Percentiles rank a stretch among this genome's conserved stretches.
phyloP scores from a whole-genome alignment of 2,797 vertebrate species.

The Leptoclinus maculatus region DNA sequence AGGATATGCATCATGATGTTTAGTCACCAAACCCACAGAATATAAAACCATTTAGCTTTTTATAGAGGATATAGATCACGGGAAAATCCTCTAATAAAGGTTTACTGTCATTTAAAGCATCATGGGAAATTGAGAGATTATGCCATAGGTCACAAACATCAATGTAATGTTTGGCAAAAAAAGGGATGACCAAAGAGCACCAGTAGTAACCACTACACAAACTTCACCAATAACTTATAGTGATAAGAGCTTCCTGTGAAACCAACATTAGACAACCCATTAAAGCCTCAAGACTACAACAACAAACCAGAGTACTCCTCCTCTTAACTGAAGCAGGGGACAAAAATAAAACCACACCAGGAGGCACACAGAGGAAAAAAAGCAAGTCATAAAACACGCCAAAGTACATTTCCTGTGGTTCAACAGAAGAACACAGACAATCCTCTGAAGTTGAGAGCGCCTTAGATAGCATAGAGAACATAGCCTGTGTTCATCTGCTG shows the following conservation, averaged over 20 bases:
- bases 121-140: not conserved
- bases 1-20: not conserved
- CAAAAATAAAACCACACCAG: constrained; percentile 31
- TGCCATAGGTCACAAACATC: not conserved
- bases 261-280: not conserved
- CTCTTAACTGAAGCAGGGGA: not conserved
- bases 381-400: constrained; percentile 20
- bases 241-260: constrained; percentile 1
- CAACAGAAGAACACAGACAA: constrained; percentile 15
- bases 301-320: constrained; percentile 15
- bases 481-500: not conserved
- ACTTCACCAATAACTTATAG: not conserved
- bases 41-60: not conserved
- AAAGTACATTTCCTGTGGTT: constrained; percentile 29
- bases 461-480: not conserved
- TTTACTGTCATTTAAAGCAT: not conserved
- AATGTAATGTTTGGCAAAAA: not conserved
- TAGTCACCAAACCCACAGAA: not conserved
- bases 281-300: constrained; percentile 15
- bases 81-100: not conserved
- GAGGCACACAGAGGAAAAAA: constrained; percentile 21
- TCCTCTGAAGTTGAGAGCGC: constrained; percentile 4
- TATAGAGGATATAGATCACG: not conserved
- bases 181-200: not conserved
- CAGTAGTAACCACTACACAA: not conserved